Evolutionary conservation across 2,888 invertebrate genomes (phyloP).

Genomic region (Aradus depressus): DNA sequence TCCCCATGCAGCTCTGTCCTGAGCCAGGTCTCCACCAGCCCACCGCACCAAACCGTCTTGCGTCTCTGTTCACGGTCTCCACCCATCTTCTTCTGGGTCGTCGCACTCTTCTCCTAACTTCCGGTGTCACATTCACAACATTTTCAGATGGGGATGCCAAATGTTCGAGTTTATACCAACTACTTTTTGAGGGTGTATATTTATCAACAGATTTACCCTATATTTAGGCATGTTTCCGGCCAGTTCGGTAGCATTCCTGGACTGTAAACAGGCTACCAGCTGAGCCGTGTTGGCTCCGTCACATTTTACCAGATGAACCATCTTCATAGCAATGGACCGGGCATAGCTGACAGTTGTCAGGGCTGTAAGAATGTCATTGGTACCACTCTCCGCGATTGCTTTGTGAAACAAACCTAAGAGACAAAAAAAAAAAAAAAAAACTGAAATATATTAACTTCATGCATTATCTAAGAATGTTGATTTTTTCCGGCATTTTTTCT

Average conservation of each 20-base stretch:
- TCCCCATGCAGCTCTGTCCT: no score
- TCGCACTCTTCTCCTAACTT: no score
- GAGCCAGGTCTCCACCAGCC: no score
- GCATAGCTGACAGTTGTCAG: not conserved
- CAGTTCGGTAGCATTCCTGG: not conserved
- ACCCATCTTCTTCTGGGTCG: no score
- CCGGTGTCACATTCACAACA: no score
- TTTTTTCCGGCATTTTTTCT: not conserved
- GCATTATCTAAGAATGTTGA: not conserved
- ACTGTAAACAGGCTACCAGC: not conserved
- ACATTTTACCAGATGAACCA: not conserved
- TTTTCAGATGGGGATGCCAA: no score
- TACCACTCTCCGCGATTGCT: slow-evolving; percentile 12
- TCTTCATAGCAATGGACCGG: not conserved
- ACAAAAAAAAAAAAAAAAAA: not conserved
- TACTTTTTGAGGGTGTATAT: not conserved
- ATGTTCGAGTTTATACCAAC: no score
- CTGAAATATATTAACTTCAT: not conserved
- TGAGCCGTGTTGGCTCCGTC: not conserved
- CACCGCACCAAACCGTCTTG: no score
- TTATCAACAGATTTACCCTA: not conserved
- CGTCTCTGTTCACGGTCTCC: no score
- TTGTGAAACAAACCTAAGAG: slow-evolving; percentile 5
- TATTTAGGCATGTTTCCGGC: not conserved
- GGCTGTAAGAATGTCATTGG: slow-evolving; percentile 4